Conservation (phyloP, 2,888 invertebrate genomes). For the Drosophila dives region DNA sequence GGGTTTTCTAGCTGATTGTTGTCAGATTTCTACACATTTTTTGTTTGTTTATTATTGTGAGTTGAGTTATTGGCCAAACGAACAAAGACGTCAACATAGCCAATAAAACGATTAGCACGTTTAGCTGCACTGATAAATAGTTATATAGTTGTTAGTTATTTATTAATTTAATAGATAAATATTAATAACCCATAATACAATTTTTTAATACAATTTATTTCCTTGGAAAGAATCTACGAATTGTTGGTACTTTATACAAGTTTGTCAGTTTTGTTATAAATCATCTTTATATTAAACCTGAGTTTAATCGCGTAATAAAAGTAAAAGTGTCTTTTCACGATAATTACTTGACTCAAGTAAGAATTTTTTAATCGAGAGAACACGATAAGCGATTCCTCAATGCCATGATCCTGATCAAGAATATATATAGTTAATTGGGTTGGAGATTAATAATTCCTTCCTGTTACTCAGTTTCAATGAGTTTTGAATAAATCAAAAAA, state of each 20-base stretch:
- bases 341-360: background rate
- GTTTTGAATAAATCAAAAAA: background rate
- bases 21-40: constrained; percentile 30
- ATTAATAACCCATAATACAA: no score
- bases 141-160: background rate
- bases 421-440: background rate
- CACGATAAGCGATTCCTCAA: accelerated
- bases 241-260: background rate
- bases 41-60: constrained; percentile 5
- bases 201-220: background rate
- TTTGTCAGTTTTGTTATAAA: background rate
- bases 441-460: background rate
- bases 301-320: background rate
- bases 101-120: constrained; percentile 9
- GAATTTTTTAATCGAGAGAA: background rate
- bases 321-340: background rate
- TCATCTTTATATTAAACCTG: background rate
- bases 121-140: background rate
- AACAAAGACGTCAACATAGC: constrained; percentile 25
- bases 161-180: background rate
- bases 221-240: background rate
- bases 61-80: constrained; percentile 24
- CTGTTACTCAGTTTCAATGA: background rate
- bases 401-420: background rate
- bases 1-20: constrained; percentile 28